Evolutionary conservation across 2,797 vertebrate genomes (phyloP).

Genomic region (Clarias fuscus): DNA sequence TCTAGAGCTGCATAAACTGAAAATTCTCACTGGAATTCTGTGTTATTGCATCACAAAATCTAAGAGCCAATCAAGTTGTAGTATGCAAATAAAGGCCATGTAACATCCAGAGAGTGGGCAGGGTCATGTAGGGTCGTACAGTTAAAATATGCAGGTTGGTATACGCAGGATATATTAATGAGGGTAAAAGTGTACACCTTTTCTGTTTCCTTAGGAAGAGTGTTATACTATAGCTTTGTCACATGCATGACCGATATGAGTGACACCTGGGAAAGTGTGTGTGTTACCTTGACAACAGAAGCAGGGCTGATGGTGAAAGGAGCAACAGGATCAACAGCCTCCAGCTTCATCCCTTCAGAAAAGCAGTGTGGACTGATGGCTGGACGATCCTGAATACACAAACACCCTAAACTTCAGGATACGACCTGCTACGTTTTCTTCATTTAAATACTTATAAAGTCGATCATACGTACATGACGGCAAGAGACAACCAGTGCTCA

Average conservation of each 20-base stretch:
- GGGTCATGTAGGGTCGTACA: neutral
- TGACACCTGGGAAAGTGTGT: constrained; percentile 1
- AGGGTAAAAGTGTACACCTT: neutral
- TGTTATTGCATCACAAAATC: constrained; percentile 1
- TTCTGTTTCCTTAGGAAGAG: neutral
- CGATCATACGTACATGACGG: no score
- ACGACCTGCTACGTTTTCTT: neutral
- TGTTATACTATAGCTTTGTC: neutral
- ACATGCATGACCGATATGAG: neutral
- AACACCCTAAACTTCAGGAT: neutral
- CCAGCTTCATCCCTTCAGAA: constrained; percentile 92
- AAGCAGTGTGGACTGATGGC: constrained; percentile 83
- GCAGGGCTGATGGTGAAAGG: constrained; percentile 93
- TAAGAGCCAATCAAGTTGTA: neutral
- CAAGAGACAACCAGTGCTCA: constrained; percentile 57
- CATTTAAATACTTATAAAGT: neutral
- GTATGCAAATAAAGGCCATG: neutral
- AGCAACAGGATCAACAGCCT: constrained; percentile 87
- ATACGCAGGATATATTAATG: neutral
- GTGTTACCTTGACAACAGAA: constrained; percentile 88
- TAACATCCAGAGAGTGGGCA: neutral
- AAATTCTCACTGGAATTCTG: neutral
- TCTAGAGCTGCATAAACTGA: neutral
- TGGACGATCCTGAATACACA: constrained; percentile 82
- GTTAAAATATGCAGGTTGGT: neutral